Conservation (phyloP, 2,113 vertebrate species). For the Pelvicachromis taeniatus region DNA sequence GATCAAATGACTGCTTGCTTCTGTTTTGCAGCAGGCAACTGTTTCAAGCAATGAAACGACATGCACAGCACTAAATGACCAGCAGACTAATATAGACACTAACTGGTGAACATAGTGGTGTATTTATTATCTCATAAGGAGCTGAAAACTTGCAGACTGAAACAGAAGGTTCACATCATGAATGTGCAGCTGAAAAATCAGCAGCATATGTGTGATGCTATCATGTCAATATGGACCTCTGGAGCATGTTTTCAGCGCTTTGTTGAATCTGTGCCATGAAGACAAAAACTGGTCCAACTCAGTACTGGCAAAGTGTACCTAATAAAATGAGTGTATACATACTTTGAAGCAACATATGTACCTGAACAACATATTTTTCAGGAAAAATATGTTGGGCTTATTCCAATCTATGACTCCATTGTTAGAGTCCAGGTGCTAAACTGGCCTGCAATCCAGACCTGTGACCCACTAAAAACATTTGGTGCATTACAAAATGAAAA, state of each 20-base stretch:
- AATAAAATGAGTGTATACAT: neutral
- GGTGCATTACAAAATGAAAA: neutral
- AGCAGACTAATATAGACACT: neutral
- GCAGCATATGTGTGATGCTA: neutral
- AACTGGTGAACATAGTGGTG: neutral
- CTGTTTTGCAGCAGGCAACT: neutral
- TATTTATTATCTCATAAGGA: neutral
- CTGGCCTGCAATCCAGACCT: neutral
- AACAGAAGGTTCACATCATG: neutral
- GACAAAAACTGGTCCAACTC: neutral
- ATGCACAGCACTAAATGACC: neutral
- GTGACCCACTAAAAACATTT: neutral
- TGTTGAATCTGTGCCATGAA: neutral
- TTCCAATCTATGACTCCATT: neutral
- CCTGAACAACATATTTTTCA: neutral
- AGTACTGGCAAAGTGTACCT: neutral
- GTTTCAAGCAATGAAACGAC: neutral
- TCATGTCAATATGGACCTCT: neutral
- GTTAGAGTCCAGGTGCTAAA: neutral
- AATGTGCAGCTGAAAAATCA: neutral
- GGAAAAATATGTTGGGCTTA: neutral
- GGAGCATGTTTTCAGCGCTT: neutral
- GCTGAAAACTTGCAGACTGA: neutral
- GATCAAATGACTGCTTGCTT: neutral
- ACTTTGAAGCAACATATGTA: neutral